Conservation (phyloP, 1,140 invertebrate genomes). For the Nasonia vitripennis region DNA sequence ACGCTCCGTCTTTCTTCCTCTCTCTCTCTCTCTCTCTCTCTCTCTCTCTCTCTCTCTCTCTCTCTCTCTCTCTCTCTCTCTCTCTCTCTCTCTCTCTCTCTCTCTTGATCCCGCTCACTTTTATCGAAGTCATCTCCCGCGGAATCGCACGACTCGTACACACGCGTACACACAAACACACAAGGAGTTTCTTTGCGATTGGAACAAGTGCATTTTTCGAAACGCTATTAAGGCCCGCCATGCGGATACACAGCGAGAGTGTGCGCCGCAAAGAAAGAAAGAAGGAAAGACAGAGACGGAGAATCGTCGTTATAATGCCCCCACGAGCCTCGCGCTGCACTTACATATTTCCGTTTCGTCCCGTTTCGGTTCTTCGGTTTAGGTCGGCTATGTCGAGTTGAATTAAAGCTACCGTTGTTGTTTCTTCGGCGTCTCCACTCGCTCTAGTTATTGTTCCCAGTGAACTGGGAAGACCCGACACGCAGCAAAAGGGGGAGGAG, state of each 20-base stretch:
- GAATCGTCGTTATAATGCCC: conserved; percentile 16
- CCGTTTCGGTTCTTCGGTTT: conserved; percentile 41
- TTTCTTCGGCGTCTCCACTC: neutral
- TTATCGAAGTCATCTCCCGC: conserved; percentile 40
- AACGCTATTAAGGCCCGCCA: conserved; percentile 25
- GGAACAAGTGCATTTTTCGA: conserved; percentile 34
- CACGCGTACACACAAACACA: neutral
- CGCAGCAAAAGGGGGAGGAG: too few species aligned
- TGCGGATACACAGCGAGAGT: neutral
- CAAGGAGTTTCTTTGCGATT: conserved; percentile 34
- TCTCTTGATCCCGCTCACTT: conserved; percentile 13
- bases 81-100: neutral
- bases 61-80: neutral
- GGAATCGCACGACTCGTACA: conserved; percentile 19
- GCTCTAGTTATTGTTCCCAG: neutral
- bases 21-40: neutral
- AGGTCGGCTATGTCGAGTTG: neutral
- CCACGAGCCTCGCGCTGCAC: neutral
- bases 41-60: neutral
- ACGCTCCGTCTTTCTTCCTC: neutral
- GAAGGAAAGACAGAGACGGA: conserved; percentile 22
- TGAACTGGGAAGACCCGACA: neutral
- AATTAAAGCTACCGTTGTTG: conserved; percentile 17
- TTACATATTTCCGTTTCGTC: conserved; percentile 38
- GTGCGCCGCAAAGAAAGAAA: neutral